A percentile compares a stretch with the other conserved stretches of the same genome.
These are phyloP conservation scores for Prionailurus bengalensis DNA, from an alignment of 2,113 vertebrate genomes.

Conservation along the genomic window DNA sequence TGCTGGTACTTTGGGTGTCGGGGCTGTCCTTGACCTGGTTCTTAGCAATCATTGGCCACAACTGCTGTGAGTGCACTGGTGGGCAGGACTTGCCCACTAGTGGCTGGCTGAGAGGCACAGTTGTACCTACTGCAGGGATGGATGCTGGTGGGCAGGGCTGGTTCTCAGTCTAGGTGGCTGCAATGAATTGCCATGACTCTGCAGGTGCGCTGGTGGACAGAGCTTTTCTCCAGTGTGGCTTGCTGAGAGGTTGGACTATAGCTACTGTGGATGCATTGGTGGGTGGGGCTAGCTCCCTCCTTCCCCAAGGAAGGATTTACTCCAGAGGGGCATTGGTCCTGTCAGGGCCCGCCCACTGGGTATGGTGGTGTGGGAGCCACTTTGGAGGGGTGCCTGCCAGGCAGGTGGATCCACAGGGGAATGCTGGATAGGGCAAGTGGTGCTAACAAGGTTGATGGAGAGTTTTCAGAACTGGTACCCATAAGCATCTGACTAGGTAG, in stretches of 20 bases:
- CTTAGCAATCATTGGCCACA: background rate
- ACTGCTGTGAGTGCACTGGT: background rate
- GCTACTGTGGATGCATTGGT: background rate
- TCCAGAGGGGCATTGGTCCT: background rate
- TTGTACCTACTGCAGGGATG: background rate
- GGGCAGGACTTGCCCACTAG: background rate
- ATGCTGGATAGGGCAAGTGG: background rate
- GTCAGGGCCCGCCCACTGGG: background rate
- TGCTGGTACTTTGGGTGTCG: background rate
- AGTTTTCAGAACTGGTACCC: background rate
- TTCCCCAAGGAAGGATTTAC: background rate
- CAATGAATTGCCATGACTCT: background rate
- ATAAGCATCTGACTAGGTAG: background rate
- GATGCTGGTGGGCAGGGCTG: background rate
- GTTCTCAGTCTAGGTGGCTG: background rate
- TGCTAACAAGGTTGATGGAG: background rate
- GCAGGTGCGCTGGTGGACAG: background rate
- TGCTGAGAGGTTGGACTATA: background rate
- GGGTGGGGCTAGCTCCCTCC: background rate
- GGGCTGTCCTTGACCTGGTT: background rate
- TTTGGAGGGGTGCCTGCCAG: background rate
- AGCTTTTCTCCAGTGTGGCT: background rate
- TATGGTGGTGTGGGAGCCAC: background rate
- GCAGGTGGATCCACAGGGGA: background rate
- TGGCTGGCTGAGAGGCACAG: background rate